A percentile compares a stretch with the other conserved stretches of the same genome.
phyloP scores from a whole-genome alignment of 2,888 invertebrate species.

The Therioaphis trifolii region DNA sequence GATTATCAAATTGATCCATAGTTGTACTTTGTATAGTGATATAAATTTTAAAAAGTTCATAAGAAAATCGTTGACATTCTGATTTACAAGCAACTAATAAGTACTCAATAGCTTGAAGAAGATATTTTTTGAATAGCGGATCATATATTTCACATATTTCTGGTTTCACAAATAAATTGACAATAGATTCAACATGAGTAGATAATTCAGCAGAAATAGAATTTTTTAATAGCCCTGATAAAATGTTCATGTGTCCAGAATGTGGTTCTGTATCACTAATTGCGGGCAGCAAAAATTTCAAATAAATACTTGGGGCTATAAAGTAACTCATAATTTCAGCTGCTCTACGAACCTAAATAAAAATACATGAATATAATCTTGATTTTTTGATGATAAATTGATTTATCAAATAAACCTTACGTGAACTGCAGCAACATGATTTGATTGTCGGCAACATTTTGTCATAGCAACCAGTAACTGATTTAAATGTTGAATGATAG shows the following conservation, averaged over 20 bases:
- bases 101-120: slow-evolving; percentile 50
- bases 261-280: slow-evolving; percentile 71
- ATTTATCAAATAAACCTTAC: slow-evolving; percentile 68
- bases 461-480: slow-evolving; percentile 74
- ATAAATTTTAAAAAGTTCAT: slow-evolving; percentile 54
- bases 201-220: slow-evolving; percentile 71
- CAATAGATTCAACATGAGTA: slow-evolving; percentile 73
- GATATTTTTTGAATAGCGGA: slow-evolving; percentile 49
- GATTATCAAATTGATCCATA: slow-evolving; percentile 40
- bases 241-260: slow-evolving; percentile 72
- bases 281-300: slow-evolving; percentile 76
- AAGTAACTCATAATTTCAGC: slow-evolving; percentile 82
- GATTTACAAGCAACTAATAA: slow-evolving; percentile 40
- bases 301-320: slow-evolving; percentile 77
- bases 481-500: slow-evolving; percentile 78
- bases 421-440: slow-evolving; percentile 74
- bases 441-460: slow-evolving; percentile 77
- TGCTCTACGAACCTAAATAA: slow-evolving; percentile 75
- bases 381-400: neutral
- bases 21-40: slow-evolving; percentile 45
- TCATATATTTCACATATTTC: slow-evolving; percentile 75
- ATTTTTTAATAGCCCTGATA: slow-evolving; percentile 75
- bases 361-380: slow-evolving; percentile 59
- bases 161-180: slow-evolving; percentile 73
- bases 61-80: slow-evolving; percentile 48